A percentile compares a stretch with the other conserved stretches of the same genome.
Evolutionary conservation across 2,113 vertebrate species (phyloP).

Genomic region (Hystrix brachyura): DNA sequence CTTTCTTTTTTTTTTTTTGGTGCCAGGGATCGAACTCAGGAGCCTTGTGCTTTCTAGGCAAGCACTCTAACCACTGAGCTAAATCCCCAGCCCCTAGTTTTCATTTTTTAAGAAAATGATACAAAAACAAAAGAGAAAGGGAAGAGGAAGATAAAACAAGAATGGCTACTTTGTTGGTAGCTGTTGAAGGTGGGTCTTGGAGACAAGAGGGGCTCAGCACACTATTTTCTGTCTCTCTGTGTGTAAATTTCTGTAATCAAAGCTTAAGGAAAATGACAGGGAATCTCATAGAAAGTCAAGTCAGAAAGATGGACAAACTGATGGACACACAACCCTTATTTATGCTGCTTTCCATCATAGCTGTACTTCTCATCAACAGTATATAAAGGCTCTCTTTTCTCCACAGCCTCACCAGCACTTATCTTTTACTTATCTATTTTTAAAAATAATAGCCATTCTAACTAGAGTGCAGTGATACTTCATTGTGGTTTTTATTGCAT

Average conservation of each 20-base stretch:
- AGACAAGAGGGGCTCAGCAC: background rate
- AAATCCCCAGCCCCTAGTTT: no score
- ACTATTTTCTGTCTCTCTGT: background rate
- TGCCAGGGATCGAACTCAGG: no score
- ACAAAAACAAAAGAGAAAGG: conserved; percentile 11
- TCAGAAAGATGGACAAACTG: background rate
- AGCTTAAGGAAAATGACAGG: background rate
- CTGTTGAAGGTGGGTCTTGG: background rate
- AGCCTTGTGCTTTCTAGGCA: no score
- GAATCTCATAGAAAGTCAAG: conserved; percentile 42
- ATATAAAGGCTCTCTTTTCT: background rate
- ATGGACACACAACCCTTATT: conserved; percentile 32
- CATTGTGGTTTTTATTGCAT: background rate
- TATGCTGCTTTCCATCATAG: background rate
- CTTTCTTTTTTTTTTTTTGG: background rate
- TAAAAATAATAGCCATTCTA: background rate
- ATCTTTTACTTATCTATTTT: background rate
- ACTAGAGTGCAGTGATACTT: background rate
- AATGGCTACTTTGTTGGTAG: background rate
- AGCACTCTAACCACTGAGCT: no score
- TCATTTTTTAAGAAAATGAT: no score
- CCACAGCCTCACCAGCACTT: background rate
- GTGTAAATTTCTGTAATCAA: background rate
- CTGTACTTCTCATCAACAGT: background rate
- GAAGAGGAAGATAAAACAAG: background rate